These are phyloP conservation scores for Amiota minor DNA, from an alignment of 2,888 invertebrate genomes.

Conservation along the genomic window DNA sequence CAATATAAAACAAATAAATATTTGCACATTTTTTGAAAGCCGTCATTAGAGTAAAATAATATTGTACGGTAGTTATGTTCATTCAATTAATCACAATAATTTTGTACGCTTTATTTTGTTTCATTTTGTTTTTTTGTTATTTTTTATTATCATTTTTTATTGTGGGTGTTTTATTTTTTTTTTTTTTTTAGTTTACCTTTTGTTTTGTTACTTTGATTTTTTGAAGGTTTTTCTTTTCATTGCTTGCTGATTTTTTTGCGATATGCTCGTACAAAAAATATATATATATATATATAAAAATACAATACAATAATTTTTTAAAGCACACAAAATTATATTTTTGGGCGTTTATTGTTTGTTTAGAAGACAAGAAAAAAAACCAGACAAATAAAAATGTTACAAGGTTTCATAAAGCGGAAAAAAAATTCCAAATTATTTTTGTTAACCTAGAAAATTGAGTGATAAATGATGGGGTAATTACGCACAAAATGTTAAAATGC, in stretches of 20 bases:
- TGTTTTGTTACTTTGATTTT: conserved; percentile 27
- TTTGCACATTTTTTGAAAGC: no score
- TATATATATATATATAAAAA: no score
- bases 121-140: conserved; percentile 30
- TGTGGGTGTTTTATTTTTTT: conserved; percentile 50
- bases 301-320: conserved; percentile 31
- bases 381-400: conserved; percentile 15
- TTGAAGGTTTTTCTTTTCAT: conserved; percentile 36
- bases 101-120: conserved; percentile 35
- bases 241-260: conserved; percentile 32
- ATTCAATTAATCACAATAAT: conserved; percentile 28
- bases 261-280: conserved; percentile 40
- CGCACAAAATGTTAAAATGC: background rate
- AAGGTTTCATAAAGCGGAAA: conserved; percentile 12
- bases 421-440: background rate
- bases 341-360: conserved; percentile 43
- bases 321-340: conserved; percentile 8
- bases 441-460: conserved; percentile 15
- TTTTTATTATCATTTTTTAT: conserved; percentile 35
- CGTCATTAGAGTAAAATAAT: background rate
- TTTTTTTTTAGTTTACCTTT: conserved; percentile 40
- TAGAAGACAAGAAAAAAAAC: conserved; percentile 29
- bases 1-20: no score
- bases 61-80: conserved; percentile 6
- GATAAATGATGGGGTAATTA: conserved; percentile 23